A percentile compares a stretch with the other conserved stretches of the same genome.
phyloP scores from a whole-genome alignment of 2,113 vertebrate genomes.

The Corythoichthys haematopterus region DNA sequence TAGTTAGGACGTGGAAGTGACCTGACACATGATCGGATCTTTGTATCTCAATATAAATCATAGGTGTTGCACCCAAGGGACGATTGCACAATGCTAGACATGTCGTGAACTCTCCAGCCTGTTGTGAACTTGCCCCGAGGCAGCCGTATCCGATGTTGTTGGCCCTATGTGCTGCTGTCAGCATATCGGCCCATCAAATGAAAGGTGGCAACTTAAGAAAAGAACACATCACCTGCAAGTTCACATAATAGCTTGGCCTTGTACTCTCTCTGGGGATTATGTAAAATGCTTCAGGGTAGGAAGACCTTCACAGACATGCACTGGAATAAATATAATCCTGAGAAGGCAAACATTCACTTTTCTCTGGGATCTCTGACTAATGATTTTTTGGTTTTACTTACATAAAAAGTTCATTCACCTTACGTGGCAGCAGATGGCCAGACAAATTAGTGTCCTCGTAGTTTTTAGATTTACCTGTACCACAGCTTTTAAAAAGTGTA shows the following conservation, averaged over 20 bases:
- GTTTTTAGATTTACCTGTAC: background rate
- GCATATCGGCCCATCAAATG: slow-evolving; percentile 38
- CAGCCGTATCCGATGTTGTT: slow-evolving; percentile 60
- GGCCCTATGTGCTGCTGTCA: slow-evolving; percentile 38
- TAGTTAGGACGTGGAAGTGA: slow-evolving; percentile 31
- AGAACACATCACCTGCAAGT: slow-evolving; percentile 53
- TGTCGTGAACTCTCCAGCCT: slow-evolving; percentile 38
- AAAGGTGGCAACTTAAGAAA: slow-evolving; percentile 55
- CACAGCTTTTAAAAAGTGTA: background rate
- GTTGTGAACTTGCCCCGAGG: slow-evolving; percentile 51
- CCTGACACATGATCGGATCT: slow-evolving; percentile 35
- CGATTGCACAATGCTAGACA: slow-evolving; percentile 40
- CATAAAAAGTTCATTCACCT: background rate
- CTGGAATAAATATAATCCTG: slow-evolving; percentile 3
- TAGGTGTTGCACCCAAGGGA: slow-evolving; percentile 27
- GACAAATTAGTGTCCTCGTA: background rate
- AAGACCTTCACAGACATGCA: slow-evolving; percentile 9
- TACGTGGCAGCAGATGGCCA: background rate
- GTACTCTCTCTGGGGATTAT: slow-evolving; percentile 39
- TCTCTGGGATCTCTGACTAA: background rate
- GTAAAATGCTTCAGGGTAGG: slow-evolving; percentile 16
- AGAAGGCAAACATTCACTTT: slow-evolving; percentile 11
- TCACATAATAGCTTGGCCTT: slow-evolving; percentile 35
- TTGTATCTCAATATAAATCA: slow-evolving; percentile 46
- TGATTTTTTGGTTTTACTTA: background rate